A percentile compares a stretch with the other conserved stretches of the same genome.
phyloP scores from a whole-genome alignment of 92 coral and sea anemone genomes.

The Ricordea florida region DNA sequence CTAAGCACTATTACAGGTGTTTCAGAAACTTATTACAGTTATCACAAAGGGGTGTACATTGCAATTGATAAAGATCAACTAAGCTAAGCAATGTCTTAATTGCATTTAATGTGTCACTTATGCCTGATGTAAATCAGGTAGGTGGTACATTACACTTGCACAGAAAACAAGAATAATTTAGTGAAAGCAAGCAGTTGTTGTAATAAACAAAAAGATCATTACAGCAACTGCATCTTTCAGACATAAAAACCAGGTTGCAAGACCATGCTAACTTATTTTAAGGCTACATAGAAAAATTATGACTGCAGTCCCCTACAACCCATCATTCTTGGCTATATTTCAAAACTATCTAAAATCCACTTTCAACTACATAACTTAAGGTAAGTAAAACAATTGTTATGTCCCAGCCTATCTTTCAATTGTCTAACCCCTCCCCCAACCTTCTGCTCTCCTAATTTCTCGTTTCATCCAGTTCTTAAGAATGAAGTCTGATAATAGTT shows the following conservation, averaged over 20 bases:
- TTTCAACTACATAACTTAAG: not conserved
- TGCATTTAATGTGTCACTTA: conserved; percentile 2
- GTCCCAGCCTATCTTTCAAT: not conserved
- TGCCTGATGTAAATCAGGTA: not conserved
- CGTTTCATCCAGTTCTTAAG: not conserved
- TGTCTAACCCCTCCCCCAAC: not conserved
- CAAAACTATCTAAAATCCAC: not conserved
- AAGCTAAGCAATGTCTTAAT: not conserved
- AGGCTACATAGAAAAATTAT: not conserved
- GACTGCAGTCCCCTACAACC: not conserved
- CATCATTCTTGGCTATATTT: not conserved
- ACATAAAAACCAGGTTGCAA: not conserved
- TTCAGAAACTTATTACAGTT: conserved; percentile 35
- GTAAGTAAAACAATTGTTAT: not conserved
- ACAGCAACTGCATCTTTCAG: not conserved
- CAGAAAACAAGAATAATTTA: not conserved
- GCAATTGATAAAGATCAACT: conserved; percentile 20
- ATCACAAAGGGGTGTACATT: conserved; percentile 21
- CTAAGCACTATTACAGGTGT: conserved; percentile 12
- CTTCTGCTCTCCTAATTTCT: not conserved
- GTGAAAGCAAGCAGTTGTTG: not conserved
- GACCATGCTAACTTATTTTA: not conserved
- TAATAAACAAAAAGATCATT: not conserved
- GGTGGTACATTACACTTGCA: not conserved
- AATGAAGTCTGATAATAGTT: not conserved